phyloP scores from a whole-genome alignment of 2,797 vertebrate genomes.

The Gymnopithys bicolor region DNA sequence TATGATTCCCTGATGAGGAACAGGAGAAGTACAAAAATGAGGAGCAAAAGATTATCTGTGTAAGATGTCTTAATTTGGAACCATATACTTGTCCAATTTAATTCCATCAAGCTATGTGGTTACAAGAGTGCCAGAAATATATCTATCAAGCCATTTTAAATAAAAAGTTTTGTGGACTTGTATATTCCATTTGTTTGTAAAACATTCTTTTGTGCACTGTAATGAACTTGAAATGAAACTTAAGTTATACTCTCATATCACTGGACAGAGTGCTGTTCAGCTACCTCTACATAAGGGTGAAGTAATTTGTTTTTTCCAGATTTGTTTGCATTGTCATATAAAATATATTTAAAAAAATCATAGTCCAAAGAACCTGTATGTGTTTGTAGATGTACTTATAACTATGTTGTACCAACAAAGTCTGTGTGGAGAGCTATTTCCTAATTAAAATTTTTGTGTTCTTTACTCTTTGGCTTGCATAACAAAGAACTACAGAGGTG shows the following conservation, averaged over 20 bases:
- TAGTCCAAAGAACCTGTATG: conserved; percentile 62
- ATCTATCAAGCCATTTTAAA: conserved; percentile 66
- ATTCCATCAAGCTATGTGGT: conserved; percentile 51
- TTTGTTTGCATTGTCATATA: conserved; percentile 62
- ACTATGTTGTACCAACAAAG: conserved; percentile 67
- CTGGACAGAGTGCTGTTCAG: conserved; percentile 71
- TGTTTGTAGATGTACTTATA: conserved; percentile 69
- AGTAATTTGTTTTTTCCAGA: conserved; percentile 49
- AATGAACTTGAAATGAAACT: conserved; percentile 72
- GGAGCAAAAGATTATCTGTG: conserved; percentile 42
- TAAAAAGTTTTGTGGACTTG: conserved; percentile 57
- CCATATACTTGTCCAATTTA: conserved; percentile 49
- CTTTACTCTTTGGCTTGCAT: conserved; percentile 62
- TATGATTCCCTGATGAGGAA: conserved; percentile 52
- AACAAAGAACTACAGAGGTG: neutral
- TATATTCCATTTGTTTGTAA: conserved; percentile 69
- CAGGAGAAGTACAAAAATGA: neutral
- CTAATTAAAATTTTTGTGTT: conserved; percentile 74
- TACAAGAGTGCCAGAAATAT: conserved; percentile 65
- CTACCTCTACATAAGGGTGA: conserved; percentile 78
- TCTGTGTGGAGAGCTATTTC: conserved; percentile 70
- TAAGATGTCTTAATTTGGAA: conserved; percentile 62
- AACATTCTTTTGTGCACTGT: conserved; percentile 71
- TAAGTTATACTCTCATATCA: conserved; percentile 61
- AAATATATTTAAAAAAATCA: conserved; percentile 55